Evolutionary conservation across 2,113 vertebrate genomes (phyloP).

Genomic region (Deroptyus accipitrinus): DNA sequence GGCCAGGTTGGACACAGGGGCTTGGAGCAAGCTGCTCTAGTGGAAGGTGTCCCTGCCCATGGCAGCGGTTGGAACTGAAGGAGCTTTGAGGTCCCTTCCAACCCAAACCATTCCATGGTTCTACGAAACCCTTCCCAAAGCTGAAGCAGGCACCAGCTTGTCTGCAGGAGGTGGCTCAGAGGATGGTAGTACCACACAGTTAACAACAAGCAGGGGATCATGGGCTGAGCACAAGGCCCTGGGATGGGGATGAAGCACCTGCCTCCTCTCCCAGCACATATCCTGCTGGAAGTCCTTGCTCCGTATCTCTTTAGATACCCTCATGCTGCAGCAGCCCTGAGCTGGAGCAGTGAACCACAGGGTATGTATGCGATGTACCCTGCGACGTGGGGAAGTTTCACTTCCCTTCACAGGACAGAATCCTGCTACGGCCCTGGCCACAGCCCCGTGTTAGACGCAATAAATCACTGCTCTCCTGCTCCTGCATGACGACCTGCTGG

Average conservation of each 20-base stretch:
- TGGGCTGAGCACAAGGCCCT: not conserved
- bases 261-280: not conserved
- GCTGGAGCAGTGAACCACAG: not conserved
- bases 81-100: not conserved
- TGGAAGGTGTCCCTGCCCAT: not conserved
- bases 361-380: accelerated
- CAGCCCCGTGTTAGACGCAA: accelerated
- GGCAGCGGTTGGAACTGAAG: accelerated
- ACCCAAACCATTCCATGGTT: not conserved
- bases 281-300: not conserved
- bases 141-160: accelerated
- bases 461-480: not conserved
- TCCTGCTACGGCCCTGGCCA: not conserved
- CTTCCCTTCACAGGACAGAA: not conserved
- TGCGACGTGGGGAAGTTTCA: not conserved
- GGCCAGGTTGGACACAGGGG: no score
- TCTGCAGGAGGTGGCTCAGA: not conserved
- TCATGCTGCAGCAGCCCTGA: not conserved
- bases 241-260: not conserved
- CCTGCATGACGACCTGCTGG: not conserved
- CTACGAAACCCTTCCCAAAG: accelerated
- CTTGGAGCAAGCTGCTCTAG: no score
- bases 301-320: accelerated
- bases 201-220: not conserved
- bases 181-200: accelerated